These are phyloP conservation scores for Drosophila littoralis DNA, from an alignment of 1,140 invertebrate genomes.

Conservation along the genomic window DNA sequence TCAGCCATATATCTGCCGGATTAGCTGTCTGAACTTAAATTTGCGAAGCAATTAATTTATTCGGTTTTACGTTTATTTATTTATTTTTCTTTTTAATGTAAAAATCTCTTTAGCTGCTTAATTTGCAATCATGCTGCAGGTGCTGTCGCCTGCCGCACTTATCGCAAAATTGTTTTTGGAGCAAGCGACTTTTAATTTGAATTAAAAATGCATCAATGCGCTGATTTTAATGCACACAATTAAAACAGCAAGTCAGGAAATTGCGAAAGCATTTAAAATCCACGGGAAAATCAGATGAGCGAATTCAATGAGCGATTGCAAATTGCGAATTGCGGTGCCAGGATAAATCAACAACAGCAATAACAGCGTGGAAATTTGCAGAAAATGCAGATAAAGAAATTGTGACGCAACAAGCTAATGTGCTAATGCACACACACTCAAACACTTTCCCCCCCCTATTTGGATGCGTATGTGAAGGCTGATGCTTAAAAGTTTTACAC, in stretches of 20 bases:
- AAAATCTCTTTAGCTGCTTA: constrained; percentile 17
- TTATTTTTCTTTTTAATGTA: constrained; percentile 7
- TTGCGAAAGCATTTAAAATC: constrained; percentile 77
- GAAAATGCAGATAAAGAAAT: constrained; percentile 53
- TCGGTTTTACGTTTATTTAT: constrained; percentile 1
- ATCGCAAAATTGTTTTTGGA: neutral
- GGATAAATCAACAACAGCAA: constrained; percentile 36
- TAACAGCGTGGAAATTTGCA: constrained; percentile 21
- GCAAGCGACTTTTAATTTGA: constrained; percentile 71
- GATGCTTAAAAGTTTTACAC: constrained; percentile 65
- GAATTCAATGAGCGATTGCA: constrained; percentile 77
- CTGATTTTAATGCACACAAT: constrained; percentile 77
- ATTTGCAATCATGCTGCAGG: constrained; percentile 8
- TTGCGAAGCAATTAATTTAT: neutral
- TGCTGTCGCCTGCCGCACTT: constrained; percentile 5
- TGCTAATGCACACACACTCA: constrained; percentile 36
- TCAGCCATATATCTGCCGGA: neutral
- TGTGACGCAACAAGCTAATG: constrained; percentile 68
- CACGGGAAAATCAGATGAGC: constrained; percentile 62
- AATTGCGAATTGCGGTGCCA: constrained; percentile 52
- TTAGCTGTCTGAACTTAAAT: neutral
- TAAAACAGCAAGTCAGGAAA: constrained; percentile 80
- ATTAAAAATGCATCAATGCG: constrained; percentile 77
- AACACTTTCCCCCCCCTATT: neutral
- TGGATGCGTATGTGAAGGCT: neutral